Evolutionary conservation across 92 coral and sea anemone species (phyloP), one percentile per base, ranked within the genome.

Genomic region (Scolanthus callimorphus): DNA sequence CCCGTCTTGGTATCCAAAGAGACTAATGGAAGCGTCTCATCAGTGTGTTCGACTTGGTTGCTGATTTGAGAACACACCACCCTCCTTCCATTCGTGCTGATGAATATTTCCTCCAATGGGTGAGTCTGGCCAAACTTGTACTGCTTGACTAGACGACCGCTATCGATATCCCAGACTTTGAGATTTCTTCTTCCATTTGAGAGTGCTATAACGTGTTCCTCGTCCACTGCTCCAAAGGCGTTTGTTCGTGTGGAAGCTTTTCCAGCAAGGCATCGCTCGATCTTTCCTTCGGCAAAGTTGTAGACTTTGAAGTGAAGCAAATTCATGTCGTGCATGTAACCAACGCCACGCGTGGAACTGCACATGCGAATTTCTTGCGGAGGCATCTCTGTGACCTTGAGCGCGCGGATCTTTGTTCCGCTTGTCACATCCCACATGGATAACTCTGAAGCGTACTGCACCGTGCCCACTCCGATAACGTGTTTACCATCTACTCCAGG

Each of bases 111-210:
- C 51, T 91, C 97, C 15, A 91, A 48, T 13, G 78, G 95, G 58
- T 82, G 81, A 46, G 64, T 70, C 64, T 91, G 97, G 19, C 91
- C 91, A 60, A 84, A 80, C 60, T 74, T 91, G 71, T 74, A 69
- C 57, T 82, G 79, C 37, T 75, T 46, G 10, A 79, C 63, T 4
- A 83, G 74, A 43, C 69, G 67, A 15, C 97, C 97, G n/a, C 64
- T 73, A 45, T 75, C 65, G 59, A 91, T 63, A 55, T 79, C 53
- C 97, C 95, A 91, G 25, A 91, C 80, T 77, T 91, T 91, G 37
- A 91, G 89, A 66, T 87, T 80, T n/a, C 96, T 81, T 59, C 97
- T 64, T 28, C 95, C 95, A 21, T 78, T 85, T 12, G 97, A 87
- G 54, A 91, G 75, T 0, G 85, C 69, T 10, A 91, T 74, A 63